Base-by-base conservation (phyloP, 2,797 vertebrate species). In the Myotis myotis region DNA sequence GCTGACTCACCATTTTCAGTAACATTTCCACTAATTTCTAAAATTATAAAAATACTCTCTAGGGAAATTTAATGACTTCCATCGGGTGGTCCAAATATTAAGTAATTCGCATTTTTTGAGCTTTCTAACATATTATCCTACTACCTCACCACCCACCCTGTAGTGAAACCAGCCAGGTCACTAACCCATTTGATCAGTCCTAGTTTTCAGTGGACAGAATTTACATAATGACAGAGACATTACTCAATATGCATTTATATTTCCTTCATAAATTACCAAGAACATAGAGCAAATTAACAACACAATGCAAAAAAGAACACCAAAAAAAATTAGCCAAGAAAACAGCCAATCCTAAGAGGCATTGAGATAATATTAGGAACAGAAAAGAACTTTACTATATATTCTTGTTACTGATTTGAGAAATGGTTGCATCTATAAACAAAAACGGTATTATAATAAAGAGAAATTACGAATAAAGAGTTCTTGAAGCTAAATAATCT, bases 381-480 rank as follows among this genome's bases (percentile, higher is more conserved):
- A 44, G 13, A 23, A 64, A 44, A 62, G 3, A 76, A 38, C 0
- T n/a, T 86, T 28, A 19, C 2, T 7, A 41, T 9, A 36, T 9
- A 76, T 17, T 91, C 6, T 20, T 9, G 20, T 22, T 5, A 44
- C 3, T 79, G 20, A 49, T 51, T 88, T 81, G 49, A 75, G 25
- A 95, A 85, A 70, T 3, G 60, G 2, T 10, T 82, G 9, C 1
- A 75, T 36, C 64, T 82, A 57, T 74, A 92, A 72, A 70, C 8
- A 15, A 70, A 17, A 82, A 22, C 16, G 10, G 3, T 20, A 4
- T 25, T 41, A 41, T 28, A 28, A 89, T 38, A 75, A 84, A 25
- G 19, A 72, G 11, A 94, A 83, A 16, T 82, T 9, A 78, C 96
- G 7, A 83, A 66, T 38, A 64, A 87, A 84, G 28, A 36, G 15